Conservation (phyloP, 1,140 invertebrate species). For the Caerostris extrusa region DNA sequence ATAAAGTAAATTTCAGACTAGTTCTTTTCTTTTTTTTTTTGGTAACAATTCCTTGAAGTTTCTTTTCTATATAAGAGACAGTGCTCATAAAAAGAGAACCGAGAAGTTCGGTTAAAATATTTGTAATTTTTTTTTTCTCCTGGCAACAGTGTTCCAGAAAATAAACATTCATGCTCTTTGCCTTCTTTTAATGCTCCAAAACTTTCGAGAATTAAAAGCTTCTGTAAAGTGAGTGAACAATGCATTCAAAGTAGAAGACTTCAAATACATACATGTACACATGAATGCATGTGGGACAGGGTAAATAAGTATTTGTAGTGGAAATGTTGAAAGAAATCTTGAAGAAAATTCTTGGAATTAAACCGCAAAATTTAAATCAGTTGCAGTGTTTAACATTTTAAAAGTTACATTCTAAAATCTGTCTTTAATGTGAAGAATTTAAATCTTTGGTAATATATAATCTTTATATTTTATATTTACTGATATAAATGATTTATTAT, state of each 20-base stretch:
- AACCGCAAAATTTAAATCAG: too few relatives aligned
- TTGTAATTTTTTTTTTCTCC: not conserved
- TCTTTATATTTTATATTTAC: too few relatives aligned
- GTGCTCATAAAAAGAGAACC: not conserved
- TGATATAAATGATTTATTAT: too few relatives aligned
- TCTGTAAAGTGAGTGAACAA: not conserved
- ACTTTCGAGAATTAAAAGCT: not conserved
- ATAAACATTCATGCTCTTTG: not conserved
- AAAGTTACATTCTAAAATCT: too few relatives aligned
- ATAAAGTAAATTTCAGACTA: not conserved
- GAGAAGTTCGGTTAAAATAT: not conserved
- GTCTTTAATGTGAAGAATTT: too few relatives aligned
- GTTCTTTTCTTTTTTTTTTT: not conserved
- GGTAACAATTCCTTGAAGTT: not conserved
- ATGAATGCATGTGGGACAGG: not conserved
- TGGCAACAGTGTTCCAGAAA: not conserved
- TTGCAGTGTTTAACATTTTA: too few relatives aligned
- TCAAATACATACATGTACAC: not conserved
- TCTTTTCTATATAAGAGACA: not conserved
- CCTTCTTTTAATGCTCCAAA: too few relatives aligned
- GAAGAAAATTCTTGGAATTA: not conserved
- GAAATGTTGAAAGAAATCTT: not conserved
- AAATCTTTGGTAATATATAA: too few relatives aligned
- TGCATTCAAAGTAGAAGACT: not conserved
- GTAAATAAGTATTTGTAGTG: not conserved